Percentiles rank a stretch among this genome's conserved stretches.
These are phyloP conservation scores for Anneissia japonica DNA, from an alignment of 35 echinoderm and acorn worm species.

Conservation along the genomic window DNA sequence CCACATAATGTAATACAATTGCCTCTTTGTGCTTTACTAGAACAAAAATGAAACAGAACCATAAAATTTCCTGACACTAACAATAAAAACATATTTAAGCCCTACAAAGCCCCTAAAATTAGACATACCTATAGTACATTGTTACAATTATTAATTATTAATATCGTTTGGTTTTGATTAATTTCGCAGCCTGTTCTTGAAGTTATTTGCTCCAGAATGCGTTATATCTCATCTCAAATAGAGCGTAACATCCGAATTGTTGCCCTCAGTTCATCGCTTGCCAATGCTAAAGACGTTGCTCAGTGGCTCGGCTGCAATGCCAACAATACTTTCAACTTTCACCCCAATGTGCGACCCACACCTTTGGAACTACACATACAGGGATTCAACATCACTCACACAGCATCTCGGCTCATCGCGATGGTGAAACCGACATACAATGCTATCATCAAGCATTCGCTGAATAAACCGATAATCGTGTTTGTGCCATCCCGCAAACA, in stretches of 20 bases:
- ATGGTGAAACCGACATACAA: slow-evolving; percentile 99
- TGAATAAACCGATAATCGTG: slow-evolving; percentile 79
- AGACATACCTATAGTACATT: too few relatives aligned
- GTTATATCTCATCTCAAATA: slow-evolving; percentile 95
- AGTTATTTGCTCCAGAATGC: slow-evolving; percentile 96
- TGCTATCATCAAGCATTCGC: slow-evolving; percentile 87
- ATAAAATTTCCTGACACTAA: too few relatives aligned
- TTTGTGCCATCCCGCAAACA: slow-evolving; percentile 96
- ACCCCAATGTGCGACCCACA: slow-evolving; percentile 91
- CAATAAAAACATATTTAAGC: too few relatives aligned
- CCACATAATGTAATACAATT: too few relatives aligned
- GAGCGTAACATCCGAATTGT: slow-evolving; percentile 95
- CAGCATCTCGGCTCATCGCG: slow-evolving; percentile 89
- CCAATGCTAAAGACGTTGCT: slow-evolving; percentile 91
- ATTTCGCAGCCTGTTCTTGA: slow-evolving; percentile 77
- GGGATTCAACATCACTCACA: slow-evolving; percentile 99
- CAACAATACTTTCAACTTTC: slow-evolving; percentile 98
- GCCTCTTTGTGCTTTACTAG: too few relatives aligned
- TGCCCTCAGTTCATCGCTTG: slow-evolving; percentile 83
- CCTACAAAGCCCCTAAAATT: too few relatives aligned
- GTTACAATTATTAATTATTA: neutral
- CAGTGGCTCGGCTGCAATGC: slow-evolving; percentile 88
- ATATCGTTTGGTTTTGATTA: slow-evolving; percentile 1
- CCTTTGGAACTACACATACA: slow-evolving; percentile 92
- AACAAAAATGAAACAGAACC: too few relatives aligned